Conservation (phyloP, 2,888 invertebrate species). For the Cancer borealis region DNA sequence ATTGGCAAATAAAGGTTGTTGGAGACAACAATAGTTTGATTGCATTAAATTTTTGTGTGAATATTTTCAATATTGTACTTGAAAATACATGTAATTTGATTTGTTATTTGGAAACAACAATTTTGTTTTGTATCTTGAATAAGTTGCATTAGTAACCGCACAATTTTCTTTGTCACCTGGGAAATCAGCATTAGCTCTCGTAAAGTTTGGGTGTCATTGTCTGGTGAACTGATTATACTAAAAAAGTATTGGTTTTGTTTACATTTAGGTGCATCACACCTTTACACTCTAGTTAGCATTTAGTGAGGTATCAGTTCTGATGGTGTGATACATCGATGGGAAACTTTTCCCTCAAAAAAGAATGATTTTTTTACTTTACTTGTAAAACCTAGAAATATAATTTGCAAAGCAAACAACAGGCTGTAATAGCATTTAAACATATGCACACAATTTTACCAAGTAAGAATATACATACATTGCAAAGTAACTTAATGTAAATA, state of each 20-base stretch:
- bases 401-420: background rate
- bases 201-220: background rate
- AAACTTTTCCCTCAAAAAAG: background rate
- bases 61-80: background rate
- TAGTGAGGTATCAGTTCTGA: background rate
- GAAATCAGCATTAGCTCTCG: background rate
- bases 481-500: background rate
- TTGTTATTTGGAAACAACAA: background rate
- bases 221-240: background rate
- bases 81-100: background rate
- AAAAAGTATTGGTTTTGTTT: too few species aligned
- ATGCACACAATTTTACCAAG: background rate
- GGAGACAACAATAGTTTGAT: background rate
- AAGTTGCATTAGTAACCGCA: background rate
- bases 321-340: background rate
- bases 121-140: background rate
- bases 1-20: background rate
- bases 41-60: background rate
- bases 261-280: too few species aligned
- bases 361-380: background rate
- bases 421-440: background rate
- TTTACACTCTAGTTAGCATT: too few species aligned
- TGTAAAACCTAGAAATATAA: background rate
- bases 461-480: background rate
- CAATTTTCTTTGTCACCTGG: background rate